Evolutionary conservation across 1,140 invertebrate genomes (phyloP).

Genomic region (Caenorhabditis briggsae): DNA sequence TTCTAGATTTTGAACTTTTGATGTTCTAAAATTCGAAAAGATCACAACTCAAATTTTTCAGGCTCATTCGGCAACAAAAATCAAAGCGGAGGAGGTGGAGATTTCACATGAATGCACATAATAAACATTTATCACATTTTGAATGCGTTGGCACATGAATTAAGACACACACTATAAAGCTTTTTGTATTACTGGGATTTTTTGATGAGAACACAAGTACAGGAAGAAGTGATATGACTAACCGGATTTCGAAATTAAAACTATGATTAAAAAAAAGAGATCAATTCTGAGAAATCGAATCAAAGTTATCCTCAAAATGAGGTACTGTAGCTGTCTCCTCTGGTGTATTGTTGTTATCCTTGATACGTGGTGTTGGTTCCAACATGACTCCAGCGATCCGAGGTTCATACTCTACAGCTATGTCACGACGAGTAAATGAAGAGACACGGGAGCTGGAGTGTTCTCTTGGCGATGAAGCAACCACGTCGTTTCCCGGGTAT

Average conservation of each 20-base stretch:
- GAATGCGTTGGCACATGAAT: background rate
- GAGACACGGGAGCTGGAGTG: background rate
- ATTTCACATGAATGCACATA: background rate
- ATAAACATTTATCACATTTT: conserved; percentile 2
- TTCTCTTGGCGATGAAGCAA: background rate
- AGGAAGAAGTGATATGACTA: no score
- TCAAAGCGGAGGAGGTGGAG: background rate
- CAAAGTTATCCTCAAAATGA: conserved; percentile 6
- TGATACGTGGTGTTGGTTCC: background rate
- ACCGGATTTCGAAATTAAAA: no score
- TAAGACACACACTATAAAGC: background rate
- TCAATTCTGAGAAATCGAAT: background rate
- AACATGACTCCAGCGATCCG: conserved; percentile 17
- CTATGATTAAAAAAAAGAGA: background rate
- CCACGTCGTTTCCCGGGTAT: conserved; percentile 56
- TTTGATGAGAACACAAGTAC: background rate
- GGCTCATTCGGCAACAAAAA: background rate
- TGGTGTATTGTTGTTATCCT: background rate
- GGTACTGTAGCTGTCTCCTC: background rate
- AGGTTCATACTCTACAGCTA: background rate
- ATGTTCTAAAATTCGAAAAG: background rate
- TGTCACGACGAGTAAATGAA: background rate
- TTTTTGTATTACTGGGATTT: conserved; percentile 10
- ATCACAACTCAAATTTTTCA: background rate
- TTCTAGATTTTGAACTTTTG: no score